Conservation (phyloP, 2,888 invertebrate genomes). For the Eupithecia subumbrata region DNA sequence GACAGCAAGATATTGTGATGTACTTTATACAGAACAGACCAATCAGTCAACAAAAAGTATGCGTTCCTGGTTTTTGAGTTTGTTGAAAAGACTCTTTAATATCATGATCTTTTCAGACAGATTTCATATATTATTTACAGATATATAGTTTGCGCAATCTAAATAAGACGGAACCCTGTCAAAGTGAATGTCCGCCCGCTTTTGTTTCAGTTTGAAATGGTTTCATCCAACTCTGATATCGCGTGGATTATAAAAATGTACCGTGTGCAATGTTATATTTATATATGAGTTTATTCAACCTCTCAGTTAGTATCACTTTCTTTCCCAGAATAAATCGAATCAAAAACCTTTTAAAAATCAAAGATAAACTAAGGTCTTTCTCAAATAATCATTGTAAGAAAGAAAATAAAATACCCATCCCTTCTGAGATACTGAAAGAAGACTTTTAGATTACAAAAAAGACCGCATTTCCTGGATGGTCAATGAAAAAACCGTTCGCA, state of each 20-base stretch:
- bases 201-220: neutral
- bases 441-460: neutral
- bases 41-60: neutral
- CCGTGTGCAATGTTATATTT: too few relatives aligned
- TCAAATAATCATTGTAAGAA: neutral
- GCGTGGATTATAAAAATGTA: neutral
- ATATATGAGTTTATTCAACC: too few relatives aligned
- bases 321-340: neutral
- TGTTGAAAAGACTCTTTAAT: neutral
- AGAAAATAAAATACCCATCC: neutral
- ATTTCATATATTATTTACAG: neutral
- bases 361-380: neutral
- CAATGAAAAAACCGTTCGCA: constrained; percentile 15
- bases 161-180: too few relatives aligned
- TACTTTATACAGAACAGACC: neutral
- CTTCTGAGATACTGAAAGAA: neutral
- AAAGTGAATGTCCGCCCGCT: neutral
- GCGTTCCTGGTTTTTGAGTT: neutral
- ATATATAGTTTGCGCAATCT: neutral
- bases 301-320: neutral
- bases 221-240: neutral
- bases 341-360: neutral
- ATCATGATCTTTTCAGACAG: neutral
- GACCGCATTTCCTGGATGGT: neutral
- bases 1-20: neutral